phyloP scores from a whole-genome alignment of 2,797 vertebrate species.

The Synanceia verrucosa region DNA sequence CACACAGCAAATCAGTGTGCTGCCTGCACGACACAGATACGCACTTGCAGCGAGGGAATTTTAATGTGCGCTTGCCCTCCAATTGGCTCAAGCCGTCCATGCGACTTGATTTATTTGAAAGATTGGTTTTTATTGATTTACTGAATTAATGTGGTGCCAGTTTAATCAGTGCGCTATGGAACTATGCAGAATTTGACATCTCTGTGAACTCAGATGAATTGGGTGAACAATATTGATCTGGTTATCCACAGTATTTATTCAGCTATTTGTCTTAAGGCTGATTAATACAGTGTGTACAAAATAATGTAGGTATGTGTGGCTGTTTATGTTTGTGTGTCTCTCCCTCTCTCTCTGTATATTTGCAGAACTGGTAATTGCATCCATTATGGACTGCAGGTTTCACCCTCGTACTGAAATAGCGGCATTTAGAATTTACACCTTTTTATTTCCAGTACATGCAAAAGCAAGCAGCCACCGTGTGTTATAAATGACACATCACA shows the following conservation, averaged over 20 bases:
- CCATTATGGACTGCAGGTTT: slow-evolving; percentile 62
- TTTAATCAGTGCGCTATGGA: slow-evolving; percentile 80
- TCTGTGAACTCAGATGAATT: slow-evolving; percentile 84
- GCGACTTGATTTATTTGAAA: slow-evolving; percentile 83
- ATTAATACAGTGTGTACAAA: slow-evolving; percentile 80
- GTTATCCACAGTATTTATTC: slow-evolving; percentile 83
- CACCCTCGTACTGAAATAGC: slow-evolving; percentile 48
- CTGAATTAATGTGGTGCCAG: slow-evolving; percentile 84
- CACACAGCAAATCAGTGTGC: slow-evolving; percentile 69
- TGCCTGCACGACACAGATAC: slow-evolving; percentile 75
- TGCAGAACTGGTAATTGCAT: slow-evolving; percentile 61
- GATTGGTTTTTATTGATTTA: slow-evolving; percentile 86
- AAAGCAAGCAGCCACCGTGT: slow-evolving; percentile 7
- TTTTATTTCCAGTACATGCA: slow-evolving; percentile 24
- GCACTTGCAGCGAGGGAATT: slow-evolving; percentile 66
- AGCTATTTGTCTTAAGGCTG: slow-evolving; percentile 81
- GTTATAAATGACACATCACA: slow-evolving; percentile 23
- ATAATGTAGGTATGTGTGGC: slow-evolving; percentile 63
- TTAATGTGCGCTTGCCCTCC: slow-evolving; percentile 73
- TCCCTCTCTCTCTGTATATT: slow-evolving; percentile 38
- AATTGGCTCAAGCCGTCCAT: slow-evolving; percentile 72
- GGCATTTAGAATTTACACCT: slow-evolving; percentile 26
- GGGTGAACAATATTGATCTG: slow-evolving; percentile 81
- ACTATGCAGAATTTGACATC: slow-evolving; percentile 82
- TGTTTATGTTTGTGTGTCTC: slow-evolving; percentile 49